Conservation (phyloP, 1,140 invertebrate species). For the Drosophila orena region DNA sequence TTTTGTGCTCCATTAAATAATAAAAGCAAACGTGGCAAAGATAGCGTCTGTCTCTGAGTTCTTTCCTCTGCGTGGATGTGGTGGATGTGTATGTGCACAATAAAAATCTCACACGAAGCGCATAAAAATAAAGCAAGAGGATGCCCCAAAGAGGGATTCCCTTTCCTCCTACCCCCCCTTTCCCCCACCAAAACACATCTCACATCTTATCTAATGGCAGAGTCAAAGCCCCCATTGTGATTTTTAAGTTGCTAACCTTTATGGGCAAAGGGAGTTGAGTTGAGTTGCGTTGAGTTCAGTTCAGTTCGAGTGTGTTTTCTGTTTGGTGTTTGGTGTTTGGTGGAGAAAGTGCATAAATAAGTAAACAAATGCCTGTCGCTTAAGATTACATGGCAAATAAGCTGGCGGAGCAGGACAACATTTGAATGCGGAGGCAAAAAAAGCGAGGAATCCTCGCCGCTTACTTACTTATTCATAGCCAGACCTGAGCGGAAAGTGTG, state of each 20-base stretch:
- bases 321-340: slow-evolving; percentile 43
- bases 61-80: slow-evolving; percentile 15
- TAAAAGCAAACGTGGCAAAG: slow-evolving; percentile 81
- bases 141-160: slow-evolving; percentile 34
- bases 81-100: slow-evolving; percentile 65
- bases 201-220: slow-evolving; percentile 71
- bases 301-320: slow-evolving; percentile 12
- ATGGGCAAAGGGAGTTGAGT: slow-evolving; percentile 29
- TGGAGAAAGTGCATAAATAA: slow-evolving; percentile 77
- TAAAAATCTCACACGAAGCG: slow-evolving; percentile 82
- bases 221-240: slow-evolving; percentile 81
- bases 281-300: slow-evolving; percentile 21
- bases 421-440: slow-evolving; percentile 64
- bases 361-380: slow-evolving; percentile 83
- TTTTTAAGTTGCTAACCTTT: slow-evolving; percentile 76
- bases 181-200: no score
- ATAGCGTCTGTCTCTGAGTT: slow-evolving; percentile 65
- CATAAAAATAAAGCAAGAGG: slow-evolving; percentile 77
- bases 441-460: slow-evolving; percentile 45
- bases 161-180: background rate
- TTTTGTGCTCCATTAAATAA: slow-evolving; percentile 84
- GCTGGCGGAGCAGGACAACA: slow-evolving; percentile 66
- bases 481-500: slow-evolving; percentile 58
- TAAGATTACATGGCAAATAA: slow-evolving; percentile 83
- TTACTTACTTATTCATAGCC: slow-evolving; percentile 81